These are phyloP conservation scores for Daktulosphaira vitifoliae DNA, from an alignment of 1,140 invertebrate species.

Conservation along the genomic window DNA sequence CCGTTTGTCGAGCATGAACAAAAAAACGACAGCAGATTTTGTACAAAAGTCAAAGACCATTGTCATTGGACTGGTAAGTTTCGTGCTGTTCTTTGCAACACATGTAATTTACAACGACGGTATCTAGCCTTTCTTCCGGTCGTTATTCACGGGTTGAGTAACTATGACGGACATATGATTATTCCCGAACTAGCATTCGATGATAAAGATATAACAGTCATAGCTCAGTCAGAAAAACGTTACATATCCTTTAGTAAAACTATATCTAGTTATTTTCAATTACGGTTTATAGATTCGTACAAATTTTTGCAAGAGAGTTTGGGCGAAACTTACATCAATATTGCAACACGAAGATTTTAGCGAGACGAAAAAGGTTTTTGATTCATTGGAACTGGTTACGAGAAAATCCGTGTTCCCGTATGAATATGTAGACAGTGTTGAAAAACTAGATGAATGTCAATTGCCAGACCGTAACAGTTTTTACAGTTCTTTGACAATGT, in stretches of 20 bases:
- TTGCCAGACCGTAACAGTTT: background rate
- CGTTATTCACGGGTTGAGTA: background rate
- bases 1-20: too few species aligned
- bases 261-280: background rate
- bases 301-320: constrained; percentile 33
- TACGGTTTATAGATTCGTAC: constrained; percentile 37
- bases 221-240: background rate
- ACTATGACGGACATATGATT: constrained; percentile 22
- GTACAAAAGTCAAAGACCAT: background rate
- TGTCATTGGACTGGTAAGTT: background rate
- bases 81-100: background rate
- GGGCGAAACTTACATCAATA: too few species aligned
- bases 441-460: background rate
- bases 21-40: background rate
- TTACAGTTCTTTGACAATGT: background rate
- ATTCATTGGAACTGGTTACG: constrained; percentile 1
- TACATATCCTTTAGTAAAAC: background rate
- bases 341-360: background rate
- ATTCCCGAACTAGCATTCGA: background rate
- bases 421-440: background rate
- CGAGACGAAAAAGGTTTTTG: background rate
- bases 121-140: background rate
- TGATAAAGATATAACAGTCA: background rate
- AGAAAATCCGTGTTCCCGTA: background rate
- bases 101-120: background rate